phyloP scores from a whole-genome alignment of 2,113 vertebrate species.

The Talpa occidentalis region DNA sequence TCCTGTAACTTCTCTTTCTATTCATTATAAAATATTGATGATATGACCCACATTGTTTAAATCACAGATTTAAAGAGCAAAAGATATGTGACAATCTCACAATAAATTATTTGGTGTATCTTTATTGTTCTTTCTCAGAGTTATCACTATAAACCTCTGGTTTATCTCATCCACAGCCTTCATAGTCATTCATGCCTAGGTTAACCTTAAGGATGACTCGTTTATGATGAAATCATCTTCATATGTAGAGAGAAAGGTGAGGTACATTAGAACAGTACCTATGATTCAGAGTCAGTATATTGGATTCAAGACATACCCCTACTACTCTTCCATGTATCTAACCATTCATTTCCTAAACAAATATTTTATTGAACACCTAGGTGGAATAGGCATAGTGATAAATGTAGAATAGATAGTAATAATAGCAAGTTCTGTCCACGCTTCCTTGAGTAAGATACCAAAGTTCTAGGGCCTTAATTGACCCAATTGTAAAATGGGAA shows the following conservation, averaged over 20 bases:
- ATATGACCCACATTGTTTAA: not conserved
- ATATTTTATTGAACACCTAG: conserved; percentile 4
- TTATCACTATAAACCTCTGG: not conserved
- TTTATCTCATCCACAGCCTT: conserved; percentile 19
- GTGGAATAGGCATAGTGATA: not conserved
- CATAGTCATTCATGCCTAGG: not conserved
- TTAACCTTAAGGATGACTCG: not conserved
- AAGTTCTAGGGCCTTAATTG: not conserved
- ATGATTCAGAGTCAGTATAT: not conserved
- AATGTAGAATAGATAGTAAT: conserved; percentile 16
- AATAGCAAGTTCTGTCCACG: conserved; percentile 2
- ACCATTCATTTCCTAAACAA: conserved; percentile 28
- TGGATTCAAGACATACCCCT: not conserved
- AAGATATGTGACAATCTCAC: not conserved
- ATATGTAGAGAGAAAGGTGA: conserved; percentile 25
- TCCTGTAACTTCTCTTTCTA: conserved; percentile 1
- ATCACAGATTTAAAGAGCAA: conserved; percentile 12
- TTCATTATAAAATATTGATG: not conserved
- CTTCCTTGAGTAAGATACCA: conserved; percentile 17
- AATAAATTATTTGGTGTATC: conserved; percentile 20
- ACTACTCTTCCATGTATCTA: not conserved
- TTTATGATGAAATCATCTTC: conserved; percentile 26
- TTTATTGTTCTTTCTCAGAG: not conserved
- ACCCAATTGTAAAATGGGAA: not conserved
- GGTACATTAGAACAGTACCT: not conserved